These are phyloP conservation scores for Eretmocerus hayati DNA, from an alignment of 2,888 invertebrate species.

Conservation along the genomic window DNA sequence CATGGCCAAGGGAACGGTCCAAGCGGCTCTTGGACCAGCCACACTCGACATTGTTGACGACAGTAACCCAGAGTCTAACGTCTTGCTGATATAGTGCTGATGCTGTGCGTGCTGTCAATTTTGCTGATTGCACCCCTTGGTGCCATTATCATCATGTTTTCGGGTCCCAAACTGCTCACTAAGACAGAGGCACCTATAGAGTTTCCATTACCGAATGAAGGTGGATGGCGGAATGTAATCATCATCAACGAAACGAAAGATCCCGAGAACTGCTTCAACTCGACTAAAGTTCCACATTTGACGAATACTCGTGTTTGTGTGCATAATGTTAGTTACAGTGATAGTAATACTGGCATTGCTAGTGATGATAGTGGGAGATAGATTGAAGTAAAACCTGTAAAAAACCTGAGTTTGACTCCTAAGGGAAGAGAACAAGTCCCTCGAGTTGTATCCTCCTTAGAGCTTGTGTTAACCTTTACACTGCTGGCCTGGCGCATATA, in stretches of 20 bases:
- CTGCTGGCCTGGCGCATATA: too few relatives aligned
- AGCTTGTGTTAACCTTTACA: too few relatives aligned
- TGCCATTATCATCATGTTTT: conserved; percentile 72
- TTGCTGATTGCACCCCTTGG: conserved; percentile 79
- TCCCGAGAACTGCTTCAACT: conserved; percentile 53
- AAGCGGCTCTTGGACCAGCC: conserved; percentile 78
- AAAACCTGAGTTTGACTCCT: too few relatives aligned
- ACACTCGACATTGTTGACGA: conserved; percentile 60
- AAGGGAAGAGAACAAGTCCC: too few relatives aligned
- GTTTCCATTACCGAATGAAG: conserved; percentile 47
- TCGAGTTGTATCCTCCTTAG: too few relatives aligned
- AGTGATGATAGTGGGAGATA: too few relatives aligned
- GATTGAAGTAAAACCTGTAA: too few relatives aligned
- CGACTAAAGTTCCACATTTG: too few relatives aligned
- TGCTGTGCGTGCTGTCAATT: conserved; percentile 73
- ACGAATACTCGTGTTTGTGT: too few relatives aligned
- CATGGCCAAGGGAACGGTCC: conserved; percentile 98
- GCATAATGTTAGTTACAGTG: too few relatives aligned
- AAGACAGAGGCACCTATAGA: conserved; percentile 62
- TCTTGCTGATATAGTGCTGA: conserved; percentile 67
- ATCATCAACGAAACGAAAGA: conserved; percentile 79
- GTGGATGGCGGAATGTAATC: conserved; percentile 75
- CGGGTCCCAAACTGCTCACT: conserved; percentile 69
- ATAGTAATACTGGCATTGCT: too few relatives aligned
- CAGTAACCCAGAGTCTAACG: conserved; percentile 47